These are phyloP conservation scores for Periophthalmodon schlosseri DNA, from an alignment of 2,113 vertebrate species.

Conservation along the genomic window DNA sequence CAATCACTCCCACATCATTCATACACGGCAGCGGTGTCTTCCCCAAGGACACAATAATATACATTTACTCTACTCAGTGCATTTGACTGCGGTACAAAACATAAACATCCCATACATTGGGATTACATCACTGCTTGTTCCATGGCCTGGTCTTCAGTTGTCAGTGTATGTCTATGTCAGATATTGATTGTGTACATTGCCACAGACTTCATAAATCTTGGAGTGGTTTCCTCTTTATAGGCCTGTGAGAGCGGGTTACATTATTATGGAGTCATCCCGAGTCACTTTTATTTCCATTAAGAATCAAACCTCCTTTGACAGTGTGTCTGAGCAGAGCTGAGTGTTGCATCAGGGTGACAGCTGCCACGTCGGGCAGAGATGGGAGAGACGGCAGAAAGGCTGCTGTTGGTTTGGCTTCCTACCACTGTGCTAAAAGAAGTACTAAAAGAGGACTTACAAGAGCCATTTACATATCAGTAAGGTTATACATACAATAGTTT, in stretches of 20 bases:
- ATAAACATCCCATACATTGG: background rate
- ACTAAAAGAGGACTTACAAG: background rate
- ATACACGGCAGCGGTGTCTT: background rate
- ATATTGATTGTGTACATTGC: conserved; percentile 13
- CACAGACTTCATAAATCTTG: conserved; percentile 3
- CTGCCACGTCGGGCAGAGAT: conserved; percentile 47
- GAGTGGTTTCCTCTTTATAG: conserved; percentile 16
- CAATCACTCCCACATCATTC: background rate
- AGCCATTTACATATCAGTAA: background rate
- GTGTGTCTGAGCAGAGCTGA: conserved; percentile 43
- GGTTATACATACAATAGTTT: too few species aligned
- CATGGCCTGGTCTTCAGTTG: background rate
- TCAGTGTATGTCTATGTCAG: background rate
- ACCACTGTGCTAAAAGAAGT: conserved; percentile 10
- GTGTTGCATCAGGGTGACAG: conserved; percentile 64
- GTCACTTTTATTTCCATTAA: conserved; percentile 39
- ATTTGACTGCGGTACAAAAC: background rate
- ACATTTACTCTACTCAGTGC: conserved; percentile 1
- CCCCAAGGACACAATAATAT: background rate
- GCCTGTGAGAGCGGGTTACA: conserved; percentile 23
- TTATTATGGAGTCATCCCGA: conserved; percentile 32
- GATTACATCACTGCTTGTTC: background rate
- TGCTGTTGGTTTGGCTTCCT: conserved; percentile 38
- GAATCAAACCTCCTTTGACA: conserved; percentile 57
- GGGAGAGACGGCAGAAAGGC: conserved; percentile 34